Evolutionary conservation across 2,888 invertebrate genomes (phyloP), one percentile per base, ranked within the genome.

Genomic region (Dasypogon diadema): DNA sequence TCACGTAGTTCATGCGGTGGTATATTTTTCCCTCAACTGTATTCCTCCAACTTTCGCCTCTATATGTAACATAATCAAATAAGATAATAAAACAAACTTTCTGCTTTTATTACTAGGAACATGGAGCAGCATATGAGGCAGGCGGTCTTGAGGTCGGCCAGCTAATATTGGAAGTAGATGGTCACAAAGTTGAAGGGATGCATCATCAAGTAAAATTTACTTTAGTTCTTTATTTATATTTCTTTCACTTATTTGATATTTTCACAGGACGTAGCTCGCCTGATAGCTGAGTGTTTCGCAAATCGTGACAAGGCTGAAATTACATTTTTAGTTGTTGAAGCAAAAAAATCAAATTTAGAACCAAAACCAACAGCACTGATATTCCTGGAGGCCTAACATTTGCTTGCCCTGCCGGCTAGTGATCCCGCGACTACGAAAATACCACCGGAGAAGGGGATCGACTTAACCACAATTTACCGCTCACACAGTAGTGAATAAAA

Each of bases 131-230:
- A 54, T 95, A 91, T 85, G 93, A 94, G 84, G 95, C 96, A 58
- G 97, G 96, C 51, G 96, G 96, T 77, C 88, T 98, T 80, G 95
- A 96, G 86, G 96, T 97, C 79, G 98, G 98, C 76, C 97, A 98
- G 87, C 89, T 97, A 80, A 96, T 98, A 83, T 89, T 98, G 80
- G 96, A 96, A 85, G 95, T 96, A 80, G 95, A 96, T 85, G 96
- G 96, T 78, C 90, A 91, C 84, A 88, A 91, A 76, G 92, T 92
- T 76, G 90, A 91, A 84, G 93, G 94, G 76, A 88, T 96, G 84
- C 93, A 93, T 82, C 96, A 96, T 86, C 93, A 93, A 82, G 86
- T 86, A 77, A 78, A 10, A n/a, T 21, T 26, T 5, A 30, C n/a
- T n/a, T n/a, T n/a, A n/a, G n/a, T 30, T 30, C 34, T 72, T 72